phyloP scores from a whole-genome alignment of 2,888 invertebrate species.

The Poecilus cupreus region DNA sequence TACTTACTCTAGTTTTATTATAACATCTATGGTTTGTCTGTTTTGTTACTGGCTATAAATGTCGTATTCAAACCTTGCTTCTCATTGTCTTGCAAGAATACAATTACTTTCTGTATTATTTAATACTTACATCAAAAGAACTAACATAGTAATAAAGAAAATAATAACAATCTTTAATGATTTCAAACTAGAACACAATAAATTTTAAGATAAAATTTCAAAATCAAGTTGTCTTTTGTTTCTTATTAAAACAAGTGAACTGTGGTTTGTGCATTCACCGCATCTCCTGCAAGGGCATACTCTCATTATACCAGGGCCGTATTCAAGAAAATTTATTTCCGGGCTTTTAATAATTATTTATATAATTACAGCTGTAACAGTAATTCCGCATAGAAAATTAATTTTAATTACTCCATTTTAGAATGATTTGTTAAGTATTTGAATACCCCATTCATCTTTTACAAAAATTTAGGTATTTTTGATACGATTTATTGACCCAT shows the following conservation, averaged over 20 bases:
- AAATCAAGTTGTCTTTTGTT: background rate
- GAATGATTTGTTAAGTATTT: too few relatives aligned
- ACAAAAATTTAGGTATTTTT: background rate
- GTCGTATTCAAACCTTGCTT: background rate
- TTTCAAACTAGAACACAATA: background rate
- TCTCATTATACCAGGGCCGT: background rate
- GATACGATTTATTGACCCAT: too few relatives aligned
- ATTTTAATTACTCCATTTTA: too few relatives aligned
- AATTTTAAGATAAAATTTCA: background rate
- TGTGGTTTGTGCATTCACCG: constrained; percentile 16
- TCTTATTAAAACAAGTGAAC: background rate
- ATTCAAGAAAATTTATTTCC: background rate
- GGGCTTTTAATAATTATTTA: too few relatives aligned
- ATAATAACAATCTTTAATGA: background rate
- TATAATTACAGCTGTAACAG: background rate
- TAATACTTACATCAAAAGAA: background rate
- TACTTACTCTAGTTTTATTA: too few relatives aligned
- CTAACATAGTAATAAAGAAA: constrained; percentile 3
- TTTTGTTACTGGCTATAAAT: background rate
- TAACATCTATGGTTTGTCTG: too few relatives aligned
- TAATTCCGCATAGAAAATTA: background rate
- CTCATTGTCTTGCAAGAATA: background rate
- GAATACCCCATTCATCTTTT: too few relatives aligned
- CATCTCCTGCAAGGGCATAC: constrained; percentile 13
- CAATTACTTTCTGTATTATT: background rate